phyloP scores from a whole-genome alignment of 2,113 vertebrate species.

The Pachycephala philippinensis region DNA sequence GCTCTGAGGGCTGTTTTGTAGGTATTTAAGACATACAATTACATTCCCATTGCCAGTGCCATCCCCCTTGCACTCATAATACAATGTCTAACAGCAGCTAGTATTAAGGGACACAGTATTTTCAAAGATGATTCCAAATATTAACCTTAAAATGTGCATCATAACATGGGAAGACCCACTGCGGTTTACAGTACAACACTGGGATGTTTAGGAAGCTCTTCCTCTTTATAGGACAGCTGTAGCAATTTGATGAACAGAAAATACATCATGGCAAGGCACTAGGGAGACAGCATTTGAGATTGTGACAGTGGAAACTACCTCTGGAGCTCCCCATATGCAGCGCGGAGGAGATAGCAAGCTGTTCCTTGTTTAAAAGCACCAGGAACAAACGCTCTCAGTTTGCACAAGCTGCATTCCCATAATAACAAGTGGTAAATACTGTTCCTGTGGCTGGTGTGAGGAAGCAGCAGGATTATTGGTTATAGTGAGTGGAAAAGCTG shows the following conservation, averaged over 20 bases:
- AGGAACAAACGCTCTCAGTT: neutral
- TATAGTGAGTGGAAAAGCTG: neutral
- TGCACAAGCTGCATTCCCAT: conserved; percentile 16
- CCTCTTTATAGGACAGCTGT: conserved; percentile 39
- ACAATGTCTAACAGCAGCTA: conserved; percentile 3
- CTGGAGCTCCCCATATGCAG: conserved; percentile 45
- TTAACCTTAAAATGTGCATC: conserved; percentile 29
- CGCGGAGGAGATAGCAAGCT: neutral
- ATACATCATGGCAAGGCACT: conserved; percentile 19
- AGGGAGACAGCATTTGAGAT: conserved; percentile 24
- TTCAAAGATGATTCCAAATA: conserved; percentile 34
- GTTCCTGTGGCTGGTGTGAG: neutral
- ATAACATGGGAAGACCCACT: neutral
- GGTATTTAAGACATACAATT: neutral
- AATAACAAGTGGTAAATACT: neutral
- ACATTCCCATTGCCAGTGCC: neutral
- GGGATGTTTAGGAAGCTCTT: conserved; percentile 19
- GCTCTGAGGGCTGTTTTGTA: neutral
- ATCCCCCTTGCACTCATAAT: neutral
- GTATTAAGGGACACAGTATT: conserved; percentile 14
- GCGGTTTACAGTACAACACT: conserved; percentile 1
- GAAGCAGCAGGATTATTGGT: neutral
- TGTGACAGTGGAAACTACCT: conserved; percentile 54
- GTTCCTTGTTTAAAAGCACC: conserved; percentile 35
- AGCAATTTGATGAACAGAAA: conserved; percentile 32